A percentile compares a stretch with the other conserved stretches of the same genome.
These are phyloP conservation scores for Asarcornis scutulata DNA, from an alignment of 2,113 vertebrate genomes.

Conservation along the genomic window DNA sequence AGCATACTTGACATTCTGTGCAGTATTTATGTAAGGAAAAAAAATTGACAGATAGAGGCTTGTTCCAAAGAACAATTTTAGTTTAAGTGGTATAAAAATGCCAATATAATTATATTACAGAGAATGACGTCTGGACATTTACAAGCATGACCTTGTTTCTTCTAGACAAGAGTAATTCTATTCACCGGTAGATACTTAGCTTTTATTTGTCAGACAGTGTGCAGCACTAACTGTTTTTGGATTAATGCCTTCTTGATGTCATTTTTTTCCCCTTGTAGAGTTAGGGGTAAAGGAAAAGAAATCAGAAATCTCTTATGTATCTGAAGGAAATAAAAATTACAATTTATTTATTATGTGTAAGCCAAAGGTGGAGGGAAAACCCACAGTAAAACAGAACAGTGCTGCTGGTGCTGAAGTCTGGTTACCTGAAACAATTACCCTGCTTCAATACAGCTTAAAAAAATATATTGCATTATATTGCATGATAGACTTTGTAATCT, in stretches of 20 bases:
- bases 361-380: neutral
- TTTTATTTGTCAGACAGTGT: constrained; percentile 34
- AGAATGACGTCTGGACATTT: constrained; percentile 38
- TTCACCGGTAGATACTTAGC: constrained; percentile 27
- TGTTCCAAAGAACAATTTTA: constrained; percentile 28
- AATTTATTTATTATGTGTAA: neutral
- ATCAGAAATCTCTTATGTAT: neutral
- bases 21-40: neutral
- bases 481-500: neutral
- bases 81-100: constrained; percentile 43
- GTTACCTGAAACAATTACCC: neutral
- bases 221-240: constrained; percentile 27
- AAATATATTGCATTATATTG: neutral
- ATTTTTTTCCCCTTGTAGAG: neutral
- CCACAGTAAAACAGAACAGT: neutral
- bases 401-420: neutral
- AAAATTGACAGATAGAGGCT: neutral
- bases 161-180: constrained; percentile 31
- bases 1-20: constrained; percentile 16
- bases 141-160: constrained; percentile 43
- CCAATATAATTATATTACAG: constrained; percentile 7
- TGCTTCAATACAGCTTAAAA: neutral
- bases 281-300: constrained; percentile 27
- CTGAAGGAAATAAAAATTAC: constrained; percentile 9
- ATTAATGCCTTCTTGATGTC: constrained; percentile 35